Conservation (phyloP, 2,113 vertebrate genomes). For the Hypanus sabinus region DNA sequence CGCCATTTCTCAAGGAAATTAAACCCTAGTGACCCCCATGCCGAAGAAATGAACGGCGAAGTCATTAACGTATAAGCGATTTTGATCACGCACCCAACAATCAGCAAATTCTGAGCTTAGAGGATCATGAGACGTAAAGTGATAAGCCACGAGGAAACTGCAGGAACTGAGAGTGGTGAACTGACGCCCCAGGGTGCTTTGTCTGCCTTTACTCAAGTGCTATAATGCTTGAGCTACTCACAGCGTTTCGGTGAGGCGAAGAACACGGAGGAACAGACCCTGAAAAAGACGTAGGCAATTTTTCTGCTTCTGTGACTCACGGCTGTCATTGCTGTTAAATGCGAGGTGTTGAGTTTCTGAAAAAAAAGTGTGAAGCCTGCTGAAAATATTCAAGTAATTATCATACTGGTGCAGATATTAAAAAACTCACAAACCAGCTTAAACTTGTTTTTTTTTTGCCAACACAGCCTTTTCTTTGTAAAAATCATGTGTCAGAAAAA, state of each 20-base stretch:
- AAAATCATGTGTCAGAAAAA: background rate
- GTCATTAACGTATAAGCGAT: background rate
- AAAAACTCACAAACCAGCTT: background rate
- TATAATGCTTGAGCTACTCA: background rate
- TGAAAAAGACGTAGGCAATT: constrained; percentile 30
- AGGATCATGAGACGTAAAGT: background rate
- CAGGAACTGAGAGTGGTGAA: too few relatives aligned
- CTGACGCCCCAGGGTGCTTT: background rate
- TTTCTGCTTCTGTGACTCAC: constrained; percentile 21
- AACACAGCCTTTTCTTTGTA: background rate
- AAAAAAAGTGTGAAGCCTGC: constrained; percentile 25
- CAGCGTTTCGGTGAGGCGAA: background rate
- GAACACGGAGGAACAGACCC: background rate
- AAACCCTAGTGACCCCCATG: too few relatives aligned
- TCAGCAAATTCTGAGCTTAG: background rate
- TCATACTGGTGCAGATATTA: background rate
- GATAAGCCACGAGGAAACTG: background rate
- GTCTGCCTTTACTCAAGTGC: background rate
- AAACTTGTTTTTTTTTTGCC: background rate
- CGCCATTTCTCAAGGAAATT: too few relatives aligned
- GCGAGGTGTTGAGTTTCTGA: constrained; percentile 24
- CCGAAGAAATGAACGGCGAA: too few relatives aligned
- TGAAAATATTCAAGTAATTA: constrained; percentile 31
- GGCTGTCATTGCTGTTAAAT: background rate
- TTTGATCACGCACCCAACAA: background rate